Conservation (phyloP, 1,140 invertebrate genomes). For the Leptonema lineaticorne region DNA sequence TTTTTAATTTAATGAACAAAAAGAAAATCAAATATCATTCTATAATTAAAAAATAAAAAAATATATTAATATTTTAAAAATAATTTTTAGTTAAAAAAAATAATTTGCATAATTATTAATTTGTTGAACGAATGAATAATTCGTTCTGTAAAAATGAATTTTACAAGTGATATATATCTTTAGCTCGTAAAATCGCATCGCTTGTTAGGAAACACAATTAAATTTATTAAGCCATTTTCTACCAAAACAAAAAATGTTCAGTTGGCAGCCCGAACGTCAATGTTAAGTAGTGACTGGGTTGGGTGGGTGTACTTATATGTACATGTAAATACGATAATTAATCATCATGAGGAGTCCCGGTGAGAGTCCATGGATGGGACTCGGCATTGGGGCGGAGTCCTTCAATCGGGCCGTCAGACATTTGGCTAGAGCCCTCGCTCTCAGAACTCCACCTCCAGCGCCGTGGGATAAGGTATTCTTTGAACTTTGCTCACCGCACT, state of each 20-base stretch:
- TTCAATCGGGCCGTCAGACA: constrained; percentile 10
- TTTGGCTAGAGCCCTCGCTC: constrained; percentile 13
- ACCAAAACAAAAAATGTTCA: too few relatives aligned
- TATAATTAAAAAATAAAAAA: too few relatives aligned
- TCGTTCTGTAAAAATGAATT: not conserved
- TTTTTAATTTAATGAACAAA: too few relatives aligned
- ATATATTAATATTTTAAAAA: not conserved
- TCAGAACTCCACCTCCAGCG: not conserved
- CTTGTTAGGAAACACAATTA: not conserved
- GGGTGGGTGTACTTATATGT: not conserved
- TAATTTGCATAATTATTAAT: not conserved
- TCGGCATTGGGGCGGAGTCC: not conserved
- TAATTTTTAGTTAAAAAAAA: not conserved
- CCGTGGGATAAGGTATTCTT: constrained; percentile 21
- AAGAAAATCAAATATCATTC: too few relatives aligned
- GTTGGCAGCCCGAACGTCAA: not conserved
- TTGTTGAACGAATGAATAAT: not conserved
- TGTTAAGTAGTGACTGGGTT: not conserved
- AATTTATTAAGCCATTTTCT: too few relatives aligned
- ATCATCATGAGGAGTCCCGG: not conserved
- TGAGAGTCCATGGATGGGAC: not conserved
- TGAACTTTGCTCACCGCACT: not conserved
- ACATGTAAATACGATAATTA: too few relatives aligned
- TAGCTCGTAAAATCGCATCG: not conserved
- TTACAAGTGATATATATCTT: not conserved